phyloP scores from a whole-genome alignment of 2,888 invertebrate species.

The Alsophila aescularia region DNA sequence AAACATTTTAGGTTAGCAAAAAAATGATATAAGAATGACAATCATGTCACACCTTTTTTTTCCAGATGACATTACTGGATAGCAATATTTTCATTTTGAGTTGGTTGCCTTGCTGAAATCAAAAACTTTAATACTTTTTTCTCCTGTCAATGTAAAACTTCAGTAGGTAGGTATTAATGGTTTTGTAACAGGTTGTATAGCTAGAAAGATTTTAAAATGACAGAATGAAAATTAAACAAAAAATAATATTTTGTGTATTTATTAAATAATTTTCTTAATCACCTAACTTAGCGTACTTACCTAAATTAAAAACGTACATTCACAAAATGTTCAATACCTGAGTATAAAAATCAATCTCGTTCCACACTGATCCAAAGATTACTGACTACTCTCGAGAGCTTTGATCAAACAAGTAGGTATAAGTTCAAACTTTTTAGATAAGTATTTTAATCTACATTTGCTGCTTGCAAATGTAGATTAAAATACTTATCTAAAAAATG shows the following conservation, averaged over 20 bases:
- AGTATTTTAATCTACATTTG: too few species aligned
- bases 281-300: slow-evolving; percentile 4
- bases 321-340: slow-evolving; percentile 22
- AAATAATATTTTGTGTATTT: slow-evolving; percentile 19
- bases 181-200: slow-evolving; percentile 1
- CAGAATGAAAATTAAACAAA: slow-evolving; percentile 10
- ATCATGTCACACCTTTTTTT: slow-evolving; percentile 83
- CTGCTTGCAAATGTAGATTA: too few species aligned
- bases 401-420: neutral
- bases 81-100: slow-evolving; percentile 81
- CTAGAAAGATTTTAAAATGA: neutral
- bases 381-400: too few species aligned
- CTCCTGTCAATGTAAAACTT: slow-evolving; percentile 13
- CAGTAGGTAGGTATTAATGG: too few species aligned
- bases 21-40: slow-evolving; percentile 81
- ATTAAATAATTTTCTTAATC: slow-evolving; percentile 19
- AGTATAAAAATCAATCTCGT: too few species aligned
- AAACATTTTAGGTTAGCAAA: slow-evolving; percentile 85
- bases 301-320: slow-evolving; percentile 12
- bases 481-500: too few species aligned
- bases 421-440: too few species aligned
- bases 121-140: slow-evolving; percentile 55
- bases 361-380: too few species aligned
- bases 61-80: slow-evolving; percentile 81
- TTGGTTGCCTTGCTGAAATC: slow-evolving; percentile 71